phyloP scores from a whole-genome alignment of 2,113 vertebrate species.

The Hyaena hyaena region DNA sequence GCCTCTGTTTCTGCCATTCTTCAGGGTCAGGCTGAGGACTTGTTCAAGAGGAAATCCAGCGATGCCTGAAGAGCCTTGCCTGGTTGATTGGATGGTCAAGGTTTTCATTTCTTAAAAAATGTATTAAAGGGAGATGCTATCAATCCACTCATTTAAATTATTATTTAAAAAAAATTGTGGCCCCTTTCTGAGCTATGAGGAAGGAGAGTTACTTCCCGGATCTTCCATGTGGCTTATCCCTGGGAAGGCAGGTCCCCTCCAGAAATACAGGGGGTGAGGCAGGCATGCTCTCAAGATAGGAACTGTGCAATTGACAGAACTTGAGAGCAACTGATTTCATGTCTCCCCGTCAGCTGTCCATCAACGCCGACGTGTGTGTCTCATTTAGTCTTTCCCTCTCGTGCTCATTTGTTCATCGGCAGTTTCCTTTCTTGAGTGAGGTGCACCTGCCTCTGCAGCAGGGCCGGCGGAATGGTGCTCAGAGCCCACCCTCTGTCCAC shows the following conservation, averaged over 20 bases:
- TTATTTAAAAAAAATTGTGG: neutral
- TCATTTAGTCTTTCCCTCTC: neutral
- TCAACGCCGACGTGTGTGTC: neutral
- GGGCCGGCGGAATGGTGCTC: no score
- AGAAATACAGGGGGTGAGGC: neutral
- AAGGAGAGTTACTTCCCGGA: neutral
- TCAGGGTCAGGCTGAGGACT: neutral
- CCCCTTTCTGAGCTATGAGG: neutral
- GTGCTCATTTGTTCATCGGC: neutral
- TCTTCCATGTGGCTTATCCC: neutral
- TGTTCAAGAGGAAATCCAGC: neutral
- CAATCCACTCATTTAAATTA: neutral
- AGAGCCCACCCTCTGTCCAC: no score
- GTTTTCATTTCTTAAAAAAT: neutral
- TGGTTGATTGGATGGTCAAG: neutral
- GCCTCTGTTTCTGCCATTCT: neutral
- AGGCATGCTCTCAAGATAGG: neutral
- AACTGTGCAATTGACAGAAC: neutral
- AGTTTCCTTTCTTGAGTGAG: neutral
- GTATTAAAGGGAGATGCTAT: neutral
- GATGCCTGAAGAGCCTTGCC: neutral
- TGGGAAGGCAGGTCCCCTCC: neutral
- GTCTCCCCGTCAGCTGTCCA: neutral
- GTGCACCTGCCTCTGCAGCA: neutral
- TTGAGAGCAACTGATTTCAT: neutral